Percentiles rank a stretch among this genome's conserved stretches.
These are phyloP conservation scores for Apostichopus leukothele DNA, from an alignment of 53 echinoderm and acorn worm genomes.

Conservation along the genomic window DNA sequence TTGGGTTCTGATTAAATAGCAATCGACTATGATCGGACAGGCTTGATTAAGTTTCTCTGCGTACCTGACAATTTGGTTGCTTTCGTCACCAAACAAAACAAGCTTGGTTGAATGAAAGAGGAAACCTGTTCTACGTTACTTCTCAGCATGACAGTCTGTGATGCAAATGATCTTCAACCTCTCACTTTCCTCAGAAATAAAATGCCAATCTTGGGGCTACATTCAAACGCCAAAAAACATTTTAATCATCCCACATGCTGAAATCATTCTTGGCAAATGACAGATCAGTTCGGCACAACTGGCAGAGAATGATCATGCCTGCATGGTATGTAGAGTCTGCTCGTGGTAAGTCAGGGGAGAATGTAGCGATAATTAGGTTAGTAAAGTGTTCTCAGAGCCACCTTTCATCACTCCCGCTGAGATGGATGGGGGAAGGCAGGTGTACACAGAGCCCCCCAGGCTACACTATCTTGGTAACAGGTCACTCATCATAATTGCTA, in stretches of 20 bases:
- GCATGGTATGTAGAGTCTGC: neutral
- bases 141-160: slow-evolving; percentile 43
- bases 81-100: slow-evolving; percentile 33
- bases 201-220: neutral
- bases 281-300: neutral
- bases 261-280: neutral
- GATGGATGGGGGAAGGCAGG: slow-evolving; percentile 34
- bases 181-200: neutral
- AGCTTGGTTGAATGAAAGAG: neutral
- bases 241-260: slow-evolving; percentile 36
- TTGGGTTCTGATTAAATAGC: slow-evolving; percentile 2
- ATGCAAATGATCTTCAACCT: slow-evolving; percentile 10
- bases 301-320: neutral
- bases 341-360: neutral
- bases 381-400: slow-evolving; percentile 10
- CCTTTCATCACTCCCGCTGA: slow-evolving; percentile 43
- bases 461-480: neutral
- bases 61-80: slow-evolving; percentile 2
- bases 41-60: slow-evolving; percentile 20
- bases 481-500: slow-evolving; percentile 9
- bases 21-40: neutral
- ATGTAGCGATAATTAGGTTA: slow-evolving; percentile 39
- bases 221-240: slow-evolving; percentile 15
- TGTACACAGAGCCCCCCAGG: slow-evolving; percentile 31
- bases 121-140: slow-evolving; percentile 4